Conservation (phyloP, 2,797 vertebrate species). For the Borostomias antarcticus region DNA sequence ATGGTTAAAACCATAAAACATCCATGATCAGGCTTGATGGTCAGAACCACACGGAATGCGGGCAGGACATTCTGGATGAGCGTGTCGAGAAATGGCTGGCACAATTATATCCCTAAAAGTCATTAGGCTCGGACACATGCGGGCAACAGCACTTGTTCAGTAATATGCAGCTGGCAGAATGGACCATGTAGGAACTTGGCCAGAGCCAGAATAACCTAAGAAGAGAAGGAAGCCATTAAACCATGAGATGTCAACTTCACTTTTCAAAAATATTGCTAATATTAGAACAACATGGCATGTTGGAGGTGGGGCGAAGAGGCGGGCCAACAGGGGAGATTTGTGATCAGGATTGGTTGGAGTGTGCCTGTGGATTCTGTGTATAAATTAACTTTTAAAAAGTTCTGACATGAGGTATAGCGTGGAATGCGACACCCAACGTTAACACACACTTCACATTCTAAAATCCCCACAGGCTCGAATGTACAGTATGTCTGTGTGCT, state of each 20-base stretch:
- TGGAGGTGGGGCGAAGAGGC: conserved; percentile 22
- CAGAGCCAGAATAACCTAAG: conserved; percentile 35
- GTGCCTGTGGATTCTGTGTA: conserved; percentile 30
- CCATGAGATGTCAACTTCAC: conserved; percentile 47
- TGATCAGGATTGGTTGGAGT: conserved; percentile 24
- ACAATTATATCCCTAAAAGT: conserved; percentile 38
- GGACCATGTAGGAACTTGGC: conserved; percentile 30
- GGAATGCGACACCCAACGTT: conserved; percentile 21
- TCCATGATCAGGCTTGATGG: not conserved
- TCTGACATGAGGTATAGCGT: conserved; percentile 24
- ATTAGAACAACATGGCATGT: conserved; percentile 45
- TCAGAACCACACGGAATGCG: conserved; percentile 21
- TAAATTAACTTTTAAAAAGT: conserved; percentile 40
- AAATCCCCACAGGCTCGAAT: not conserved
- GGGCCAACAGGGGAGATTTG: conserved; percentile 10
- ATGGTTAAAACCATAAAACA: not conserved
- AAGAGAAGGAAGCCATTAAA: conserved; percentile 50
- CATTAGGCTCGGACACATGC: conserved; percentile 36
- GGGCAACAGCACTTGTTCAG: conserved; percentile 11
- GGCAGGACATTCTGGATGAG: not conserved
- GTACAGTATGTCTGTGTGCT: not conserved
- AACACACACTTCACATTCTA: not conserved
- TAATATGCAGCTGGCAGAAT: conserved; percentile 32
- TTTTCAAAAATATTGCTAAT: conserved; percentile 45
- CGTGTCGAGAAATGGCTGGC: conserved; percentile 15